These are phyloP conservation scores for Prunella himalayana DNA, from an alignment of 2,113 vertebrate species.

Conservation along the genomic window DNA sequence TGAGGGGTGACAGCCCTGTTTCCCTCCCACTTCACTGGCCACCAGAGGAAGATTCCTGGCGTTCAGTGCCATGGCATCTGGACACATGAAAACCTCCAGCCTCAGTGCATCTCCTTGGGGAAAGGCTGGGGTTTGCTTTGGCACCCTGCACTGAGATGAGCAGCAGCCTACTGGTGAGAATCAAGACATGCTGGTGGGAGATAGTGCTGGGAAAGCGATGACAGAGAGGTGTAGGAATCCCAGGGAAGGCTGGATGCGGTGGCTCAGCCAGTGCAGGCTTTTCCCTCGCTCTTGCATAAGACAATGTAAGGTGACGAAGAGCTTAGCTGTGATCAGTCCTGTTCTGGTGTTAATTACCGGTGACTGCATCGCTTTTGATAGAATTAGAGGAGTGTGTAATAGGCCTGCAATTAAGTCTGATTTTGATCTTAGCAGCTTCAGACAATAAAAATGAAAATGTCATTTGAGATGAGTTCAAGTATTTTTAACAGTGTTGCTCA, in stretches of 20 bases:
- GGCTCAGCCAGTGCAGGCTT: neutral
- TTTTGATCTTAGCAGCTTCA: conserved; percentile 41
- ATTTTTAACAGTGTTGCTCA: neutral
- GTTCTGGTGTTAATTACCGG: conserved; percentile 1
- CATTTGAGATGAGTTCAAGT: neutral
- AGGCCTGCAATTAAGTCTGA: neutral
- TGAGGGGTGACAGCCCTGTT: neutral
- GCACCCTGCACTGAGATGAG: neutral
- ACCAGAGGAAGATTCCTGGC: neutral
- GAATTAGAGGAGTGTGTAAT: neutral
- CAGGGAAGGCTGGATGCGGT: neutral
- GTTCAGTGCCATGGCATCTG: rapidly evolving
- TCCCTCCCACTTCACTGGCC: neutral
- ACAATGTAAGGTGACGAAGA: neutral
- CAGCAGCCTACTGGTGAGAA: neutral
- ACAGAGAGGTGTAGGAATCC: conserved; percentile 12
- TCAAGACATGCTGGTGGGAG: neutral
- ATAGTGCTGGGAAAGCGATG: neutral
- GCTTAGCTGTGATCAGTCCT: neutral
- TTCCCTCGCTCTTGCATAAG: neutral
- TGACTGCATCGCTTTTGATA: neutral
- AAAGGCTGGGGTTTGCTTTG: neutral
- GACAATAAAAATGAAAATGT: neutral
- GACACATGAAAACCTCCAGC: neutral
- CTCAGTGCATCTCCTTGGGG: rapidly evolving